Evolutionary conservation across 2,113 vertebrate species (phyloP).

Genomic region (Cricetomys ansorgei): DNA sequence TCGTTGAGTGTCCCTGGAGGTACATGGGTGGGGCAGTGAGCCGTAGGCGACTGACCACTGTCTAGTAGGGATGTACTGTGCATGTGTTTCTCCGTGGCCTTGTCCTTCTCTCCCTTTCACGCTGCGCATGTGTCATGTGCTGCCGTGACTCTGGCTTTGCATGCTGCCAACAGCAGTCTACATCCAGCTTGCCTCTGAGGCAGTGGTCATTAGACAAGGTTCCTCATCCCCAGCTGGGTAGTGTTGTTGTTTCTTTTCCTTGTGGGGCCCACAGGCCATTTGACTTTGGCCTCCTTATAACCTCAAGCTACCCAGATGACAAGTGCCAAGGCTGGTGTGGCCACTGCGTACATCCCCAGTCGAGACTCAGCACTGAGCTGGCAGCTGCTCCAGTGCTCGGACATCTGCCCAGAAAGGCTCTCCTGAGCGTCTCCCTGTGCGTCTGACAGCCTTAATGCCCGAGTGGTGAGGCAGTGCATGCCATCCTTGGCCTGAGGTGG

Average conservation of each 20-base stretch:
- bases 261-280: not conserved
- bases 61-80: slow-evolving; percentile 41
- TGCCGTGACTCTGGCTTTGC: slow-evolving; percentile 79
- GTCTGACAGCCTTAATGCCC: not conserved
- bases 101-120: not conserved
- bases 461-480: not conserved
- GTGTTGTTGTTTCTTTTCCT: not conserved
- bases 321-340: slow-evolving; percentile 9
- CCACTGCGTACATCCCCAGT: not conserved
- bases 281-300: slow-evolving; percentile 19
- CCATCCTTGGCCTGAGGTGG: not conserved
- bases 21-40: slow-evolving; percentile 62
- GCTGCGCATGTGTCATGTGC: slow-evolving; percentile 68
- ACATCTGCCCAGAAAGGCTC: not conserved
- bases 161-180: slow-evolving; percentile 66
- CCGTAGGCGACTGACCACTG: slow-evolving; percentile 62
- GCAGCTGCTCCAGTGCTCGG: not conserved
- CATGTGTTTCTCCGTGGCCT: not conserved
- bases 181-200: not conserved
- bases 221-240: not conserved
- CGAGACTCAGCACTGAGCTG: not conserved
- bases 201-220: not conserved
- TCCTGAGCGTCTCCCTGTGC: slow-evolving; percentile 11
- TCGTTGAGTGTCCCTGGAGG: not conserved
- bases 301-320: slow-evolving; percentile 14